A percentile compares a stretch with the other conserved stretches of the same genome.
phyloP scores from a whole-genome alignment of 2,888 invertebrate species.

The Habroteleia sp. region DNA sequence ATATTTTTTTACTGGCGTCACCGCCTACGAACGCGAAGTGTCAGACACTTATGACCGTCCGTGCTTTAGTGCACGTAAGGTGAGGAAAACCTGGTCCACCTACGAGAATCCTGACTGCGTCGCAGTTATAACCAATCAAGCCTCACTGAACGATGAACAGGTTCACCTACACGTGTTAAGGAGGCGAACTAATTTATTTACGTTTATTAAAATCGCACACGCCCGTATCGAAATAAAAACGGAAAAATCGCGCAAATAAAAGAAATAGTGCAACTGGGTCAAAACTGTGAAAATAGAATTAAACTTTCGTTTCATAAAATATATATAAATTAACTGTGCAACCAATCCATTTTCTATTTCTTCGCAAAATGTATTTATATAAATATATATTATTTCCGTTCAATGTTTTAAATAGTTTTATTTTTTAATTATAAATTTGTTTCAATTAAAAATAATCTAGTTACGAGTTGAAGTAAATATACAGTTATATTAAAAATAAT shows the following conservation, averaged over 20 bases:
- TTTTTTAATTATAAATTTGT: too few relatives aligned
- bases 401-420: too few relatives aligned
- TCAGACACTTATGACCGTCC: slow-evolving; percentile 60
- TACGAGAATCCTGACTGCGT: slow-evolving; percentile 65
- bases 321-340: too few relatives aligned
- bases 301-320: too few relatives aligned
- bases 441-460: too few relatives aligned
- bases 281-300: too few relatives aligned
- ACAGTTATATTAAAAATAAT: too few relatives aligned
- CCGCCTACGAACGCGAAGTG: slow-evolving; percentile 64
- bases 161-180: slow-evolving; percentile 72
- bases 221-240: slow-evolving; percentile 13
- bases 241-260: slow-evolving; percentile 1
- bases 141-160: slow-evolving; percentile 66
- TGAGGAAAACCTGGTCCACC: slow-evolving; percentile 70
- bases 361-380: too few relatives aligned
- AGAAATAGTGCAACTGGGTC: slow-evolving; percentile 5
- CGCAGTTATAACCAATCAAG: slow-evolving; percentile 44
- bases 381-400: too few relatives aligned
- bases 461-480: too few relatives aligned
- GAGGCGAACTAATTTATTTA: slow-evolving; percentile 55
- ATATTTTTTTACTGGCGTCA: slow-evolving; percentile 61
- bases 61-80: slow-evolving; percentile 64
- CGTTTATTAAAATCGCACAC: slow-evolving; percentile 51
- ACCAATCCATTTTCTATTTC: too few relatives aligned